Evolutionary conservation across 2,888 invertebrate genomes (phyloP), one percentile per base, ranked within the genome.

Genomic region (Drosophila parthenogenetica): DNA sequence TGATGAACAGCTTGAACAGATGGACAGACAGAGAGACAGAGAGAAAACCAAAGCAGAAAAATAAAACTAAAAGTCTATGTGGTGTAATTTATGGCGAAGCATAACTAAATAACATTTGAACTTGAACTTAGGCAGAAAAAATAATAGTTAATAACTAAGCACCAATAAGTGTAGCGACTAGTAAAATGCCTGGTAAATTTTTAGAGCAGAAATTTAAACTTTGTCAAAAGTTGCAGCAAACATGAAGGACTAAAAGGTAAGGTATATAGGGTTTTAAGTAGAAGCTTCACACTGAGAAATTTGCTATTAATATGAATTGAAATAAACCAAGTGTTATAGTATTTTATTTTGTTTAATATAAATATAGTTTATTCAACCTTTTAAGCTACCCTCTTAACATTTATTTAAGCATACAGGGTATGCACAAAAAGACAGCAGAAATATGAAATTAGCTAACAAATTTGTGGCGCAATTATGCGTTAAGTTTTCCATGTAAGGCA

Each of bases 401-500:
- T 43, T 55, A 2, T 4, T 7, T 7, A 11, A 16, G 14, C n/a
- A 3, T 46, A 46, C 39, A 68, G 74, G 69, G 74, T 75, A 77
- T 68, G n/a, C 14, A 46, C 45, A 22, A 62, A 35, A 35, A 35
- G 35, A 35, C 29, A 57, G 48, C 25, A 61, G 48, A 59, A 59
- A 19, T 59, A 49, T 39, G 5, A 72, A 78, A 88, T 83, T 81
- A 81, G 81, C 74, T 85, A 81, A 72, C 74, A 83, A 88, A 63
- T 63, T 83, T 83, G 79, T 74, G 89, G 79, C 72, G 77, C 89
- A 88, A 89, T 88, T 89, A 81, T 79, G 81, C 72, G 79, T 72
- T 71, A 72, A 77, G 72, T 72, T 70, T 65, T 69, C 64, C 69
- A 77, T 63, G 64, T 65, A 66, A 55, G 61, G 29, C 39, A 25